Conservation (phyloP, 2,888 invertebrate genomes). For the Cryptophagus acutangulus region DNA sequence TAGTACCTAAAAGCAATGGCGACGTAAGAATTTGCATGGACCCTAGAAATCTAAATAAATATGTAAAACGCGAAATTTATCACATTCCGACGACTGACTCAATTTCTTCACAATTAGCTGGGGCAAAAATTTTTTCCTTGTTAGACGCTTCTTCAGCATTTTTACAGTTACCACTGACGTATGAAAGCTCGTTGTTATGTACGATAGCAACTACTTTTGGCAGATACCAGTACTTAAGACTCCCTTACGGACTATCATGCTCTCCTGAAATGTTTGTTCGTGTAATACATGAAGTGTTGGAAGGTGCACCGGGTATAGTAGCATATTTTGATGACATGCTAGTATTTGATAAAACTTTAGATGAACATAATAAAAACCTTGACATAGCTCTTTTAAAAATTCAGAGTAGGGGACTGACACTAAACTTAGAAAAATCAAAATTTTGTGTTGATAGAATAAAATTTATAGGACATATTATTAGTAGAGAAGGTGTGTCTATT, state of each 20-base stretch:
- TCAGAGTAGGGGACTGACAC: conserved; percentile 8
- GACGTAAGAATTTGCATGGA: conserved; percentile 20
- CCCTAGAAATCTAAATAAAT: conserved; percentile 12
- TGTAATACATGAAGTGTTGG: conserved; percentile 9
- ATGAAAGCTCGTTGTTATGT: conserved; percentile 14
- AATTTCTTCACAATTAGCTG: too few relatives aligned
- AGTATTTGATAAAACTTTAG: conserved; percentile 9
- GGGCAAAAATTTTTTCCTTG: conserved; percentile 5
- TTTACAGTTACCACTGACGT: conserved; percentile 15
- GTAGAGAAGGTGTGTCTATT: conserved; percentile 2
- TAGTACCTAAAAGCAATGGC: conserved; percentile 17
- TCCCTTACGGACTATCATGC: conserved; percentile 9
- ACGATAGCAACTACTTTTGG: conserved; percentile 11
- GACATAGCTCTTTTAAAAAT: conserved; percentile 3
- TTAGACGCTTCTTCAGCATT: conserved; percentile 20
- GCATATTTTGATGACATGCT: conserved; percentile 17
- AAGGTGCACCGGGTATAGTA: conserved; percentile 8
- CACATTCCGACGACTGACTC: conserved; percentile 14
- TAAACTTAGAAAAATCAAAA: conserved; percentile 12
- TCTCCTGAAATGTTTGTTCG: conserved; percentile 12
- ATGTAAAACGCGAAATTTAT: conserved; percentile 11
- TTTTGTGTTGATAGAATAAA: conserved; percentile 6
- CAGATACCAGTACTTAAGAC: conserved; percentile 11
- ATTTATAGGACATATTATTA: conserved; percentile 11
- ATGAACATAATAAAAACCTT: conserved; percentile 10